phyloP scores from a whole-genome alignment of 2,113 vertebrate species.

The Takifugu flavidus region DNA sequence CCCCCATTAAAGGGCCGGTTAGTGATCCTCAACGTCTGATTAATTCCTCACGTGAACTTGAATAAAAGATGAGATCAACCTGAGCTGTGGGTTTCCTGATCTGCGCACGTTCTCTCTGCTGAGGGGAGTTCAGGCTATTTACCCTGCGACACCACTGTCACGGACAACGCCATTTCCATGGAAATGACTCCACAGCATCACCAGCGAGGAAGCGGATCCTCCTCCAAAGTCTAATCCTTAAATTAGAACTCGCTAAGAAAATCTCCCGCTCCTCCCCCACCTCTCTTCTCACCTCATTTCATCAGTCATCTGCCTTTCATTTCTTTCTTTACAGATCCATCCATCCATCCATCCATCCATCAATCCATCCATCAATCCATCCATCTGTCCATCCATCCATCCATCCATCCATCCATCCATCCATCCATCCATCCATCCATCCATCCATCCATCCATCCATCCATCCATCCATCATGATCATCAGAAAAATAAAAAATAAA shows the following conservation, averaged over 20 bases:
- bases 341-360: not conserved
- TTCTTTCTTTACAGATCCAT: not conserved
- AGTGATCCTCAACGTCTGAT: too few relatives aligned
- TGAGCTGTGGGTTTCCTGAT: too few relatives aligned
- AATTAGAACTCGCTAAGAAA: conserved; percentile 44
- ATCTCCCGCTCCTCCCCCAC: conserved; percentile 5
- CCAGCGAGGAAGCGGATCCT: conserved; percentile 12
- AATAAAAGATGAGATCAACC: too few relatives aligned
- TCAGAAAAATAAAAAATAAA: conserved; percentile 21
- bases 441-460: not conserved
- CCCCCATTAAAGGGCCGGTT: too few relatives aligned
- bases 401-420: not conserved
- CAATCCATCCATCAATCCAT: too few relatives aligned
- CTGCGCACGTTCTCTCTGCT: not conserved
- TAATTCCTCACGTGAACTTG: too few relatives aligned
- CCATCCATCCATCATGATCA: not conserved
- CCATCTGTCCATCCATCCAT: not conserved
- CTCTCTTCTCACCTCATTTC: conserved; percentile 9
- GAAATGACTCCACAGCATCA: conserved; percentile 31
- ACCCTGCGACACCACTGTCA: not conserved
- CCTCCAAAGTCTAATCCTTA: conserved; percentile 36
- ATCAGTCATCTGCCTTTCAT: conserved; percentile 14
- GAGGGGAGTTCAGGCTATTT: conserved; percentile 10
- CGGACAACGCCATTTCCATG: conserved; percentile 33
- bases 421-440: not conserved